phyloP scores from a whole-genome alignment of 2,797 vertebrate species.

The Melanotaenia nigrans region DNA sequence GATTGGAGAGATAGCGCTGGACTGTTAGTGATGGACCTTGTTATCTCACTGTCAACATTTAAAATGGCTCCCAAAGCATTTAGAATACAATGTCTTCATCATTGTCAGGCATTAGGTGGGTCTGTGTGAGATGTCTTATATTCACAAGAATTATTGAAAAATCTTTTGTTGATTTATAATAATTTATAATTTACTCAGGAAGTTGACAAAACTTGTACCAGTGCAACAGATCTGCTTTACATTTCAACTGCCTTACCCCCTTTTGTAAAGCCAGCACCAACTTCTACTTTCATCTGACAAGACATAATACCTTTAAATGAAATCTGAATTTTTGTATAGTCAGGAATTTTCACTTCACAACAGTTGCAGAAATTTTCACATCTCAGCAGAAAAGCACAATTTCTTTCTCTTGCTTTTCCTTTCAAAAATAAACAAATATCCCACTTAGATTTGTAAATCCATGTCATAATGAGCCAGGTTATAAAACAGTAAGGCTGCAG shows the following conservation, averaged over 20 bases:
- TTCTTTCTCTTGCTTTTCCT: no score
- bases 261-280: neutral
- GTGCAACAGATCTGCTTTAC: constrained; percentile 1
- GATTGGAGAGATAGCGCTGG: neutral
- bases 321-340: neutral
- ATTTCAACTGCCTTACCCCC: no score
- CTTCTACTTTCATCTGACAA: neutral
- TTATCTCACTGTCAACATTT: constrained; percentile 23
- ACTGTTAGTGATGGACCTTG: constrained; percentile 2
- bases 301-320: neutral
- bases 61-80: constrained; percentile 12
- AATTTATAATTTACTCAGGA: neutral
- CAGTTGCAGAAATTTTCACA: no score
- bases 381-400: no score
- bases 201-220: neutral
- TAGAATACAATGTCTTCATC: neutral
- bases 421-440: neutral
- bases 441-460: neutral
- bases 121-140: neutral
- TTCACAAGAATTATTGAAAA: neutral
- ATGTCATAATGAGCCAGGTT: neutral
- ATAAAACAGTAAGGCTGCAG: neutral
- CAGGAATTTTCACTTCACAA: neutral
- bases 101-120: neutral
- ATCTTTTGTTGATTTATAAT: neutral